phyloP scores from a whole-genome alignment of 2,113 vertebrate species.

The Protobothrops flavoviridis region DNA sequence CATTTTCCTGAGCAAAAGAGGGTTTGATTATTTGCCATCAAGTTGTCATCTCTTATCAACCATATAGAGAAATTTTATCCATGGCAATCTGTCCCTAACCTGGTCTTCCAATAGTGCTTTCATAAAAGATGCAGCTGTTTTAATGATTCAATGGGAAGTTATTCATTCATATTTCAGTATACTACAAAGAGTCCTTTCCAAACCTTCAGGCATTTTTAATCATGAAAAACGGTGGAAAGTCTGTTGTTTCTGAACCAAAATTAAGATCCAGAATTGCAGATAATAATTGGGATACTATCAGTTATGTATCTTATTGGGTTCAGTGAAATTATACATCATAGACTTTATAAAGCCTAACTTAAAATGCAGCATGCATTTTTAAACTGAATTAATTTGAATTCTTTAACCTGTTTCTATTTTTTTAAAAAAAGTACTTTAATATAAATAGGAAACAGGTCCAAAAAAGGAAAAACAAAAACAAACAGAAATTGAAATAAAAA shows the following conservation, averaged over 20 bases:
- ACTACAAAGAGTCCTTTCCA: background rate
- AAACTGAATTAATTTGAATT: background rate
- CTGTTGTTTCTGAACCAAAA: background rate
- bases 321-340: background rate
- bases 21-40: background rate
- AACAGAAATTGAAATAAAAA: background rate
- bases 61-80: background rate
- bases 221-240: background rate
- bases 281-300: background rate
- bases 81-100: background rate
- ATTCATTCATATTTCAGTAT: background rate
- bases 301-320: background rate
- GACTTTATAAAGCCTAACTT: background rate
- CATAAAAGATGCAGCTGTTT: background rate
- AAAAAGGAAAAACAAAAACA: background rate
- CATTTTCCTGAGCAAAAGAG: background rate
- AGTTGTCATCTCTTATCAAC: background rate
- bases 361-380: background rate
- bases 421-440: background rate
- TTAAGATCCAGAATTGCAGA: background rate
- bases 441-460: background rate
- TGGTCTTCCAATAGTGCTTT: background rate
- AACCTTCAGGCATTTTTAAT: background rate
- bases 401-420: background rate
- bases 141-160: background rate